Evolutionary conservation across 2,888 invertebrate species (phyloP).

Genomic region (Aleiodes leptofemur): DNA sequence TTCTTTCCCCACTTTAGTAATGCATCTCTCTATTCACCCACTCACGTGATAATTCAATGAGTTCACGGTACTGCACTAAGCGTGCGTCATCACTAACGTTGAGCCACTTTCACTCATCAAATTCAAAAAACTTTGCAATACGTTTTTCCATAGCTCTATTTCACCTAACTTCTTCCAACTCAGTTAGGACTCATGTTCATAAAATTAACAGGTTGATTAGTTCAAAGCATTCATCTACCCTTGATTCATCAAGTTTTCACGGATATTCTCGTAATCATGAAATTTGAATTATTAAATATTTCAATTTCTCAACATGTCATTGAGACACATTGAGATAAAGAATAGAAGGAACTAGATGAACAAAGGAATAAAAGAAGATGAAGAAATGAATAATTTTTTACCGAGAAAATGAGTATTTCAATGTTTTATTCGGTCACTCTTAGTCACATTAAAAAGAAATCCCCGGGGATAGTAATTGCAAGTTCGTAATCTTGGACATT

Average conservation of each 20-base stretch:
- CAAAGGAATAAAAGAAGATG: no score
- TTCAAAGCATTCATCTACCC: no score
- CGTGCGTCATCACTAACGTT: neutral
- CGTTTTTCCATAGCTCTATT: neutral
- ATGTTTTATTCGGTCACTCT: conserved; percentile 3
- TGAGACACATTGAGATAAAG: no score
- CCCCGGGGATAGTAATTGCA: conserved; percentile 23
- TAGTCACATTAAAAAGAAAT: neutral
- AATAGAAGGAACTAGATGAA: no score
- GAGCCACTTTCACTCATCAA: no score
- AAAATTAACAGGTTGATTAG: no score
- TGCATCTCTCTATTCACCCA: conserved; percentile 3
- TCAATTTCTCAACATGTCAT: no score
- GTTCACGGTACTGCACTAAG: neutral
- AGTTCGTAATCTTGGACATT: conserved; percentile 10
- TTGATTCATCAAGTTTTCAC: no score
- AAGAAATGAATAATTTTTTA: no score
- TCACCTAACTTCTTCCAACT: neutral
- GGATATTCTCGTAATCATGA: no score
- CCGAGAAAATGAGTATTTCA: neutral
- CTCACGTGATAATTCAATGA: conserved; percentile 19
- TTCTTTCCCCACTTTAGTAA: neutral
- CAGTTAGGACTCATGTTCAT: no score
- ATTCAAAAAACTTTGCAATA: neutral
- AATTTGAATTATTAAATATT: no score